A percentile compares a stretch with the other conserved stretches of the same genome.
phyloP scores from a whole-genome alignment of 92 coral and sea anemone species.

The Phenganax marumi region DNA sequence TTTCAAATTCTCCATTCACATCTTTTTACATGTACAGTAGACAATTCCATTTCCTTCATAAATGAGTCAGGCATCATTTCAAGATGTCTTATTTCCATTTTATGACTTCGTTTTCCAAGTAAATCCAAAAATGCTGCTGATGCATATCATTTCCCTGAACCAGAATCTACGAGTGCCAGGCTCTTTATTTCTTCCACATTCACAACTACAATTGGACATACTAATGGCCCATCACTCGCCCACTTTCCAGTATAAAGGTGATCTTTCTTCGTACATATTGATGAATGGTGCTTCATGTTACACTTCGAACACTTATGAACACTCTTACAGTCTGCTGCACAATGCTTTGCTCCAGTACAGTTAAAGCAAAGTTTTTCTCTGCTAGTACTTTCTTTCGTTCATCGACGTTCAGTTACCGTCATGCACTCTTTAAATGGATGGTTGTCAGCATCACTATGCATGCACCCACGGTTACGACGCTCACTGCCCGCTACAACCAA shows the following conservation, averaged over 20 bases:
- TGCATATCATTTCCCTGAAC: conserved; percentile 52
- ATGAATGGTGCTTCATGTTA: no score
- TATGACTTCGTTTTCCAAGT: conserved; percentile 1
- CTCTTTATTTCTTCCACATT: conserved; percentile 46
- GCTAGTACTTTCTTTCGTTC: no score
- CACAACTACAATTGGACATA: conserved; percentile 45
- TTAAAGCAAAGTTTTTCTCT: no score
- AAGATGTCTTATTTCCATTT: conserved; percentile 33
- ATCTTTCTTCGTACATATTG: not conserved
- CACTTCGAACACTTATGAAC: no score
- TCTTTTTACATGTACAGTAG: conserved; percentile 19
- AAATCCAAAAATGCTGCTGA: conserved; percentile 43
- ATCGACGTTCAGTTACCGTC: no score
- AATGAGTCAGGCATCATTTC: conserved; percentile 53
- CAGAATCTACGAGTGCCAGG: conserved; percentile 53
- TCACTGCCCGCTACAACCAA: no score
- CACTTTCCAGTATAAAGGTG: conserved; percentile 17
- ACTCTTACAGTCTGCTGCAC: no score
- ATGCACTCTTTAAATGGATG: no score
- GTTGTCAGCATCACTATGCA: no score
- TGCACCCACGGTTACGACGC: no score
- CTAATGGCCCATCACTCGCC: conserved; percentile 20
- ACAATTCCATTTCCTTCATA: conserved; percentile 29
- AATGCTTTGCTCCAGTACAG: no score
- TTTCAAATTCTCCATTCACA: conserved; percentile 6